phyloP scores from a whole-genome alignment of 2,888 invertebrate species.

The Scrobipalpa costella region DNA sequence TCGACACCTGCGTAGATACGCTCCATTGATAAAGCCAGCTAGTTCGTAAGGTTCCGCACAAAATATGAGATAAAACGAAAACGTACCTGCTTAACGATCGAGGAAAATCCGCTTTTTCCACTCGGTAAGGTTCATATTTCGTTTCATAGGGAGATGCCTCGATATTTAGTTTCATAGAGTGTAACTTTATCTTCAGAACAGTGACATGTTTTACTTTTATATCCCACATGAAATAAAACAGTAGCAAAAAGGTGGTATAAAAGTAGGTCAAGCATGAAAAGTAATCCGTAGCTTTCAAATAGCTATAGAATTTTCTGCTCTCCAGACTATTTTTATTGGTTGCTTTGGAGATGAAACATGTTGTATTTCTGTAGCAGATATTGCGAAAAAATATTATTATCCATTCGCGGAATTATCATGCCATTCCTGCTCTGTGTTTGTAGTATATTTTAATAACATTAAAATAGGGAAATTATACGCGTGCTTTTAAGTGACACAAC shows the following conservation, averaged over 20 bases:
- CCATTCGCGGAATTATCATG: no score
- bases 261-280: conserved; percentile 28
- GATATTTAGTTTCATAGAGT: conserved; percentile 24
- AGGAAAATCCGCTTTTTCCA: conserved; percentile 26
- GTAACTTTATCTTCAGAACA: conserved; percentile 16
- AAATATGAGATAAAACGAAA: conserved; percentile 60
- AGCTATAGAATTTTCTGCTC: background rate
- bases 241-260: conserved; percentile 20
- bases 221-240: background rate
- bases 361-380: background rate
- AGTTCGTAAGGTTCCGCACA: conserved; percentile 48
- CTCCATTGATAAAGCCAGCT: conserved; percentile 62
- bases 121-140: conserved; percentile 16
- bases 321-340: conserved; percentile 14
- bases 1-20: conserved; percentile 74
- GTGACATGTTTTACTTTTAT: conserved; percentile 3
- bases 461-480: no score
- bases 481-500: no score
- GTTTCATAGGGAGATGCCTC: conserved; percentile 6
- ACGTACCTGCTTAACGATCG: conserved; percentile 36
- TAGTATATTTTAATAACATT: no score
- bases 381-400: background rate
- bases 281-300: conserved; percentile 9
- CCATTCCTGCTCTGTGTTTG: no score
- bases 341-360: background rate